Evolutionary conservation across 2,888 invertebrate genomes (phyloP).

Genomic region (Pantelozetes paolii): DNA sequence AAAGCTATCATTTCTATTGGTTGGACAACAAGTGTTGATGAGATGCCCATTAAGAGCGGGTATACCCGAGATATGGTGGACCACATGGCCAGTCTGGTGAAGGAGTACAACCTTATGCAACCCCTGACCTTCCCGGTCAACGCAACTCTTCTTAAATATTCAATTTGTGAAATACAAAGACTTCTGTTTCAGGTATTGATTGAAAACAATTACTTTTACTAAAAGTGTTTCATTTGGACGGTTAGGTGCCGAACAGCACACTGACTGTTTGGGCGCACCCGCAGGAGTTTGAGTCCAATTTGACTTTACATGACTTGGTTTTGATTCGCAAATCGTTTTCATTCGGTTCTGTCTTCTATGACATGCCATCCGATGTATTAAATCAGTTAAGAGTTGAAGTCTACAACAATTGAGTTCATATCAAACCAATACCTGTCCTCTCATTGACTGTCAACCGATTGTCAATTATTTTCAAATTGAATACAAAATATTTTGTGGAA

Average conservation of each 20-base stretch:
- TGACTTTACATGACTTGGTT: slow-evolving; percentile 47
- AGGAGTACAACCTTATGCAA: slow-evolving; percentile 48
- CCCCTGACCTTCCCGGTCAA: slow-evolving; percentile 48
- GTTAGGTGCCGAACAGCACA: slow-evolving; percentile 48
- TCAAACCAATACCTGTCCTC: not conserved
- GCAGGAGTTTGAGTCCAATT: slow-evolving; percentile 45
- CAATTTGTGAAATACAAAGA: slow-evolving; percentile 48
- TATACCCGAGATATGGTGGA: slow-evolving; percentile 48
- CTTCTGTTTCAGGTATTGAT: slow-evolving; percentile 47
- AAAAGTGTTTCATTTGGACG: not conserved
- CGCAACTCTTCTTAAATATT: slow-evolving; percentile 47
- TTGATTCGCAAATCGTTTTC: slow-evolving; percentile 48
- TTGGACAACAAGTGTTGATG: slow-evolving; percentile 47
- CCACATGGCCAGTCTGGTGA: slow-evolving; percentile 48
- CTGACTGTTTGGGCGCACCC: slow-evolving; percentile 47
- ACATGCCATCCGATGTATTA: slow-evolving; percentile 47
- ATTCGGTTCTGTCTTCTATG: slow-evolving; percentile 48
- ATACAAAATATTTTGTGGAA: not conserved
- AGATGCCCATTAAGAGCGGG: slow-evolving; percentile 38
- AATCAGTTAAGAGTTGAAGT: slow-evolving; percentile 38
- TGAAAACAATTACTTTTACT: not conserved
- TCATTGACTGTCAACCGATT: not conserved
- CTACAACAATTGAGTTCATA: slow-evolving; percentile 17
- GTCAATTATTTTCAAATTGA: not conserved
- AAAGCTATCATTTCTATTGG: slow-evolving; percentile 48